Evolutionary conservation across 2,888 invertebrate genomes (phyloP).

Genomic region (Tenthredo scrophulariae): DNA sequence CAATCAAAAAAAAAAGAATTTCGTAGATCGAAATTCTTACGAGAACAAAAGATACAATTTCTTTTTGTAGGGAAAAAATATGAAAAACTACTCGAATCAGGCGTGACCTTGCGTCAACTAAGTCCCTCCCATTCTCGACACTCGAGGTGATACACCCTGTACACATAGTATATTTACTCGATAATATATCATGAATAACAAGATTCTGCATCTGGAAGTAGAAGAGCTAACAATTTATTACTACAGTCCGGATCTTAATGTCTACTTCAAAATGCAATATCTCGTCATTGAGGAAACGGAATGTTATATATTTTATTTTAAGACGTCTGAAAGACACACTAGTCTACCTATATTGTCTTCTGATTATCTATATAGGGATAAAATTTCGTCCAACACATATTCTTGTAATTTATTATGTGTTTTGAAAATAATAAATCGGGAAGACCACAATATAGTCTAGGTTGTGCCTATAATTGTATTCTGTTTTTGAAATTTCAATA

Average conservation of each 20-base stretch:
- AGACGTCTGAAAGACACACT: background rate
- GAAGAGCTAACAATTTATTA: background rate
- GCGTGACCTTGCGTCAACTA: too few species aligned
- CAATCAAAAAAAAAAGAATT: too few species aligned
- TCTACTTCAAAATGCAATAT: background rate
- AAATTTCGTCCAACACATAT: background rate
- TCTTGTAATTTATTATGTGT: background rate
- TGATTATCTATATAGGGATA: background rate
- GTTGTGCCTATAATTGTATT: slow-evolving; percentile 39
- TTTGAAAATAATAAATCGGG: slow-evolving; percentile 17
- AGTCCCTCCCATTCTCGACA: too few species aligned
- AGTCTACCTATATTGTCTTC: background rate
- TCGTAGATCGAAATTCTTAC: too few species aligned
- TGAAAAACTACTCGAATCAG: too few species aligned
- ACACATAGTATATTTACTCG: background rate
- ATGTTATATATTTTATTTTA: background rate
- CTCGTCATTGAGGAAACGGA: background rate
- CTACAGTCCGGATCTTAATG: background rate
- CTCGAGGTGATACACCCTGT: too few species aligned
- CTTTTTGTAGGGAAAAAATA: too few species aligned
- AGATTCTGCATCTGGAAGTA: background rate
- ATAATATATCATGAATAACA: background rate
- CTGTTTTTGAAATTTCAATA: slow-evolving; percentile 43
- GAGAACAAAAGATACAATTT: too few species aligned
- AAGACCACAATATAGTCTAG: slow-evolving; percentile 37